Conservation (phyloP, 2,797 vertebrate species). For the Girardinus metallicus region DNA sequence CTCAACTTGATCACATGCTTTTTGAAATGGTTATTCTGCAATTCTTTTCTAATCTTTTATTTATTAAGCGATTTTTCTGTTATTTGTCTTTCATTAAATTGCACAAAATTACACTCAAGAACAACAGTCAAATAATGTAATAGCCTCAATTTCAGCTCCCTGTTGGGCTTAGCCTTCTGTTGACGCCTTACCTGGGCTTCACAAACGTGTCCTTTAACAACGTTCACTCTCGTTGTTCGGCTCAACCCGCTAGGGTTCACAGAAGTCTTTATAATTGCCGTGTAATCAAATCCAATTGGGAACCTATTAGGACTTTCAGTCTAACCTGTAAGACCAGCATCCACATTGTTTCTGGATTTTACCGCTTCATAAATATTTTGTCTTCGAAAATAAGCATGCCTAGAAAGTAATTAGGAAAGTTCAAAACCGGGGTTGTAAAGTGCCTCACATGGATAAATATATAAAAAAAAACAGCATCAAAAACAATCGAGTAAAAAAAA, state of each 20-base stretch:
- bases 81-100: slow-evolving; percentile 50
- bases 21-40: slow-evolving; percentile 26
- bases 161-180: slow-evolving; percentile 49
- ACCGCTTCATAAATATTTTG: slow-evolving; percentile 64
- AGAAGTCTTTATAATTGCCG: slow-evolving; percentile 63
- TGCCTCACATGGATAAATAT: too few relatives aligned
- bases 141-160: slow-evolving; percentile 54
- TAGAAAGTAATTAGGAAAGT: neutral
- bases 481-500: neutral
- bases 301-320: slow-evolving; percentile 71
- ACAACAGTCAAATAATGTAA: slow-evolving; percentile 60
- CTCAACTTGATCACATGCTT: slow-evolving; percentile 6
- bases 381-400: slow-evolving; percentile 37
- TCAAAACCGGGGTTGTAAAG: neutral
- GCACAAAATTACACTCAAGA: slow-evolving; percentile 51
- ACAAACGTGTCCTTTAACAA: slow-evolving; percentile 52
- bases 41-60: slow-evolving; percentile 44
- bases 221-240: slow-evolving; percentile 25
- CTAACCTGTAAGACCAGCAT: slow-evolving; percentile 75
- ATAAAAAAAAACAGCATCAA: neutral
- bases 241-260: slow-evolving; percentile 31
- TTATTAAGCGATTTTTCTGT: slow-evolving; percentile 55
- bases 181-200: slow-evolving; percentile 74
- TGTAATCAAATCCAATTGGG: slow-evolving; percentile 78
- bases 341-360: slow-evolving; percentile 60